phyloP scores from a whole-genome alignment of 1,140 invertebrate species.

The Sinella curviseta region DNA sequence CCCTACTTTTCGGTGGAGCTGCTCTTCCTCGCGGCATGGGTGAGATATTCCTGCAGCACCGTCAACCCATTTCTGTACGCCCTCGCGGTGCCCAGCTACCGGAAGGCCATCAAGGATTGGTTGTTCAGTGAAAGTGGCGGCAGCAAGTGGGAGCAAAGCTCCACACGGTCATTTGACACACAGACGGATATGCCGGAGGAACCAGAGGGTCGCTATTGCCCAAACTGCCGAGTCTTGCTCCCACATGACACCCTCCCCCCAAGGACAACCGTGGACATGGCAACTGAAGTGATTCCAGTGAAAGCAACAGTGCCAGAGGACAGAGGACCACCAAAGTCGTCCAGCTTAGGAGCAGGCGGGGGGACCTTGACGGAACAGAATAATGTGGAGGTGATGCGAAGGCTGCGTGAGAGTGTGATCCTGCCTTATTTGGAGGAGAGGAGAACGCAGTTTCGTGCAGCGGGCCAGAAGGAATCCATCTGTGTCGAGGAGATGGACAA shows the following conservation, averaged over 20 bases:
- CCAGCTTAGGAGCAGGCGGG: too few relatives aligned
- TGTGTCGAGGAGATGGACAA: background rate
- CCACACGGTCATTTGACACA: too few relatives aligned
- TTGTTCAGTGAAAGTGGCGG: background rate
- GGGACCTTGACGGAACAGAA: too few relatives aligned
- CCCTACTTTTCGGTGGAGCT: too few relatives aligned
- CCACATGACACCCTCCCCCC: background rate
- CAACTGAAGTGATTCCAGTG: background rate
- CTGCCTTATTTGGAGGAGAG: background rate
- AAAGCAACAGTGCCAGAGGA: background rate
- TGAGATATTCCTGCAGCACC: too few relatives aligned
- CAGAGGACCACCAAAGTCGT: too few relatives aligned
- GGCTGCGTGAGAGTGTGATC: background rate
- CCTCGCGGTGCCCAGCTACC: too few relatives aligned
- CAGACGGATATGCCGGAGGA: too few relatives aligned
- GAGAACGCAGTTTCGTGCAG: background rate
- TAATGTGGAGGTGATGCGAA: background rate
- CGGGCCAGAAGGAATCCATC: background rate
- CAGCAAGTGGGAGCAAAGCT: background rate
- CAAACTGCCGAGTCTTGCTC: background rate
- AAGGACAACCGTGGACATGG: background rate
- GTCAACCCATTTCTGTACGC: too few relatives aligned
- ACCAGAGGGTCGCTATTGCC: background rate
- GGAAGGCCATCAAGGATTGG: too few relatives aligned
- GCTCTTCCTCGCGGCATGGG: too few relatives aligned